phyloP scores from a whole-genome alignment of 2,797 vertebrate genomes.

The Tinamus major region DNA sequence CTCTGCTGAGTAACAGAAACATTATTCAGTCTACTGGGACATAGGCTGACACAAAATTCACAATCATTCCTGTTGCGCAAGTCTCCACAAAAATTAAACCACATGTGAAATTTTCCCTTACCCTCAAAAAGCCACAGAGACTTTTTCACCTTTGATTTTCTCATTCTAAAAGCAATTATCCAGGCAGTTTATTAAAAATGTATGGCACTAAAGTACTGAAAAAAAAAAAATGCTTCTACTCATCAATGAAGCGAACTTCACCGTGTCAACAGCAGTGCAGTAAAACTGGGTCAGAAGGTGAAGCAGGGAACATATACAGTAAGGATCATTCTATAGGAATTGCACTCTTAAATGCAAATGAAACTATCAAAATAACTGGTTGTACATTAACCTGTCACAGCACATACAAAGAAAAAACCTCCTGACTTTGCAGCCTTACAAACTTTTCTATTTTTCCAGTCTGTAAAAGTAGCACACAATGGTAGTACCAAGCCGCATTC shows the following conservation, averaged over 20 bases:
- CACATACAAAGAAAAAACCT: neutral
- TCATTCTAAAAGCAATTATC: neutral
- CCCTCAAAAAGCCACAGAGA: neutral
- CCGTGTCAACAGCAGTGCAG: neutral
- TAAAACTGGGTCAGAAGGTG: neutral
- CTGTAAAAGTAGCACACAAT: too few species aligned
- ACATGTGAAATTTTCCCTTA: neutral
- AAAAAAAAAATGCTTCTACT: neutral
- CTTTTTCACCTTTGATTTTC: neutral
- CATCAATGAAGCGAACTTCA: neutral
- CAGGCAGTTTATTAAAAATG: neutral
- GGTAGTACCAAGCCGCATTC: neutral
- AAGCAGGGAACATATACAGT: neutral
- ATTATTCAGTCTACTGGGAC: neutral
- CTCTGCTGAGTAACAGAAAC: neutral
- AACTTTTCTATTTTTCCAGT: too few species aligned
- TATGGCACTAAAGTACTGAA: neutral
- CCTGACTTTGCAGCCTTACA: neutral
- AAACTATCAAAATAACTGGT: neutral
- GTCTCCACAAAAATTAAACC: neutral
- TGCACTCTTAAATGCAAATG: neutral
- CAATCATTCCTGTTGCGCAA: neutral
- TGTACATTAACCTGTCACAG: neutral
- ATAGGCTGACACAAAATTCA: neutral
- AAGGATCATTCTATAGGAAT: neutral